Evolutionary conservation across 2,888 invertebrate species (phyloP).

Genomic region (Meandrusa payeni): DNA sequence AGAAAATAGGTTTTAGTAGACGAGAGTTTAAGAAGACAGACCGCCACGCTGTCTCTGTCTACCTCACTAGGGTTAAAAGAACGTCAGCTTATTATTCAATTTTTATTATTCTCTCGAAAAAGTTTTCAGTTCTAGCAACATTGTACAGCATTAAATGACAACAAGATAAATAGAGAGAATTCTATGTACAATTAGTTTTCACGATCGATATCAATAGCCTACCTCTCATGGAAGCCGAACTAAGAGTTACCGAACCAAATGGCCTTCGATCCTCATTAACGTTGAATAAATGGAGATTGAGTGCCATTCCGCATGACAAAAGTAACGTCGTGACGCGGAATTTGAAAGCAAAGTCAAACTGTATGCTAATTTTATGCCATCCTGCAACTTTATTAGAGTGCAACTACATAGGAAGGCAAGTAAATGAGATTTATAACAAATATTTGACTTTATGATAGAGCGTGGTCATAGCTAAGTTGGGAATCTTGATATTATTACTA

Average conservation of each 20-base stretch:
- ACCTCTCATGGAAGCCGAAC: neutral
- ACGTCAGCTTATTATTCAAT: no score
- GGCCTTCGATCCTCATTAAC: constrained; percentile 20
- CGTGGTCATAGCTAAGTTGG: no score
- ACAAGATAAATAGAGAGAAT: no score
- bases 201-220: neutral
- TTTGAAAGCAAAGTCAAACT: constrained; percentile 6
- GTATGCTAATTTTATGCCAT: constrained; percentile 23
- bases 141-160: no score
- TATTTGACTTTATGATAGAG: constrained; percentile 7
- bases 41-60: no score
- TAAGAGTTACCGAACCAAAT: constrained; percentile 16
- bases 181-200: constrained; percentile 11
- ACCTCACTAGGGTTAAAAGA: no score
- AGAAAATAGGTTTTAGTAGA: constrained; percentile 25
- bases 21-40: no score
- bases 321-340: constrained; percentile 20
- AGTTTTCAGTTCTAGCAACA: no score
- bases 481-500: no score
- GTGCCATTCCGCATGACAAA: constrained; percentile 11
- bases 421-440: constrained; percentile 8
- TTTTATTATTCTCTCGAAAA: no score
- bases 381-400: constrained; percentile 15
- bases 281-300: constrained; percentile 21
- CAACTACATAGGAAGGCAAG: constrained; percentile 2